A percentile compares a stretch with the other conserved stretches of the same genome.
phyloP scores from a whole-genome alignment of 64 coral and sea anemone genomes.

The Montipora foliosa region DNA sequence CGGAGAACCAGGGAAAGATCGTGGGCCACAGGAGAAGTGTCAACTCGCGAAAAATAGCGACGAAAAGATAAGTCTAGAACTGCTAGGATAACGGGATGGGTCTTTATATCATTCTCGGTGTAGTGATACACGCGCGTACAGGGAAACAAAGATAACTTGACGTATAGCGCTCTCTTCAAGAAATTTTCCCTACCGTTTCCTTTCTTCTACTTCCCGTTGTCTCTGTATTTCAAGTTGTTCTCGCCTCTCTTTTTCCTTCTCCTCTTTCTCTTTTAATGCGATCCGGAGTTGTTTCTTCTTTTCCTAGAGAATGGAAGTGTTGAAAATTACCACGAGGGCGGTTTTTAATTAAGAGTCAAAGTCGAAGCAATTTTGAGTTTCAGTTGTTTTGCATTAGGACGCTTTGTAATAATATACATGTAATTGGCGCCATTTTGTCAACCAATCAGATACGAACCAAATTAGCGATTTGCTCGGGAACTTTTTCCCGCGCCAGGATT shows the following conservation, averaged over 20 bases:
- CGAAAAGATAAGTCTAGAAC: no score
- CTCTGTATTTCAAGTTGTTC: slow-evolving; percentile 79
- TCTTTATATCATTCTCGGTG: no score
- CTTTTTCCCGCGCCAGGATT: no score
- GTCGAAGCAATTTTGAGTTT: no score
- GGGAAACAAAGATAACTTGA: background rate
- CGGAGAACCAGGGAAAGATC: no score
- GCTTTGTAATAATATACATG: background rate
- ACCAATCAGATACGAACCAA: background rate
- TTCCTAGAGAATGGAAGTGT: slow-evolving; percentile 7
- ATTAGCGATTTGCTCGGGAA: no score
- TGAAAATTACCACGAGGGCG: background rate
- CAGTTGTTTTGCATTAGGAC: background rate
- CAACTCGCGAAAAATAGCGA: no score
- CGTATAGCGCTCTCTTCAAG: background rate
- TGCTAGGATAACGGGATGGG: no score
- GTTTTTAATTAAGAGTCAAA: no score
- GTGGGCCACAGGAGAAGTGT: no score
- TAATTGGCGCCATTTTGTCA: background rate
- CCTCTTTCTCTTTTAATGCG: slow-evolving; percentile 68
- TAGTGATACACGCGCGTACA: background rate
- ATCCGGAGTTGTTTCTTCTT: slow-evolving; percentile 55
- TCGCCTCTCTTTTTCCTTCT: slow-evolving; percentile 81
- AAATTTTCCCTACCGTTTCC: slow-evolving; percentile 55
- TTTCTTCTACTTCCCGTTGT: slow-evolving; percentile 80